phyloP scores from a whole-genome alignment of 1,140 invertebrate genomes.

The Chironomus striatipennis region DNA sequence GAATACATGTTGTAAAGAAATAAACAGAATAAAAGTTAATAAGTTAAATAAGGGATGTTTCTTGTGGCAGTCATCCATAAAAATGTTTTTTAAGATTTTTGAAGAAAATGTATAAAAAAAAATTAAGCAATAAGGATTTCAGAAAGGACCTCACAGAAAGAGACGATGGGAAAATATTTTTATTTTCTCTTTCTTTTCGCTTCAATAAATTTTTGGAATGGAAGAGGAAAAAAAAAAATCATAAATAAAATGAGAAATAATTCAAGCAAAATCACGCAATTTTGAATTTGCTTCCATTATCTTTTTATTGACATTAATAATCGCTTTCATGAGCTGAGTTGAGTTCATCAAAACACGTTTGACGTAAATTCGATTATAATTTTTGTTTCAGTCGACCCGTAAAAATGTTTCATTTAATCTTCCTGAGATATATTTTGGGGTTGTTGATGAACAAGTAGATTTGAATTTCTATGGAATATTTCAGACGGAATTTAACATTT shows the following conservation, averaged over 20 bases:
- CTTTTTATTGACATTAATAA: not conserved
- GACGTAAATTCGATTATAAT: not conserved
- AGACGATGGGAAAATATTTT: not conserved
- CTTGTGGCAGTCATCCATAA: not conserved
- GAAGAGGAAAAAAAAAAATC: not conserved
- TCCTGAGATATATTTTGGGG: too few relatives aligned
- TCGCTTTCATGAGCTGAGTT: not conserved
- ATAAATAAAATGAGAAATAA: not conserved
- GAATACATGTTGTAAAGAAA: not conserved
- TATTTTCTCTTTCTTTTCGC: not conserved
- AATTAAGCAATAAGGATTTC: too few relatives aligned
- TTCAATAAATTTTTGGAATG: slow-evolving; percentile 1
- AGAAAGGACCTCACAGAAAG: not conserved
- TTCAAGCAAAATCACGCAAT: not conserved
- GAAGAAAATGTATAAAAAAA: not conserved
- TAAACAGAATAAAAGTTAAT: not conserved
- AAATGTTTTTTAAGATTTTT: not conserved
- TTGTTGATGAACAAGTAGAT: too few relatives aligned
- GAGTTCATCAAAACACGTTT: not conserved
- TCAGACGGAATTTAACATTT: too few relatives aligned
- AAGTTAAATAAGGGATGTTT: slow-evolving; percentile 1
- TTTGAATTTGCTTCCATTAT: not conserved
- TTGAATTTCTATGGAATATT: too few relatives aligned
- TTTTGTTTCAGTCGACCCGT: too few relatives aligned
- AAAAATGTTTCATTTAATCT: too few relatives aligned